Base-by-base conservation (phyloP, 1,140 invertebrate species). In the Pseudomyrmex gracilis region DNA sequence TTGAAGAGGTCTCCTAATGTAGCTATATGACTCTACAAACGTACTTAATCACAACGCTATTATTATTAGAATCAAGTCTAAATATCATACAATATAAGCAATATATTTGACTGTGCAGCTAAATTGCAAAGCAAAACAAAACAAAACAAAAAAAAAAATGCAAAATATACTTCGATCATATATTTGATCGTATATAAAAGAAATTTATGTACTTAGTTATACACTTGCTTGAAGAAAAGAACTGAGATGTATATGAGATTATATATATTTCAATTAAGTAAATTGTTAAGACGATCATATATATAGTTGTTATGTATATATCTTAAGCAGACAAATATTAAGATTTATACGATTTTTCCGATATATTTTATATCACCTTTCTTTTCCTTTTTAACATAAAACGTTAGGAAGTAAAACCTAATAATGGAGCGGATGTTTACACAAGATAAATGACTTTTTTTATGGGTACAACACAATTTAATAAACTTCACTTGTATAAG, bases 191-290 rank as follows among this genome's bases (percentile, higher is more conserved):
- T 58, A 17, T 68, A 15, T 22, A 57, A 68, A n/a, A 34, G 34
- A 34, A 34, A 34, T 5, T 5, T 34, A 71, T 80, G 53, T 80
- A 80, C 53, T 80, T 80, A 71, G 12, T 70, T 80, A 58, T 71
- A 45, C 34, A 34, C 34, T 34, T 57, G 57, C 2, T 47, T 71
- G 24, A 12, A 24, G 24, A 12, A 24, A 20, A 34, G 10, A 71
- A 13, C 22, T 57, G 20, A 67, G 34, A 34, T 34, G 34, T 78
- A 51, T 68, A 68, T 22, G 22, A 78, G 13, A 58, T 78, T 70
- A 34, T 77, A 64, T 34, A 34, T 64, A 78, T 58, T 78, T 70
- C 7, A 10, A 78, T 78, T 70, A 78, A 34, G 34, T 34, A 34
- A 70, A 78, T 24, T 58, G 51, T 68, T 68, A 78, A 78, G 10